These are phyloP conservation scores for Andrena fulva DNA, from an alignment of 2,888 invertebrate genomes.

Conservation along the genomic window DNA sequence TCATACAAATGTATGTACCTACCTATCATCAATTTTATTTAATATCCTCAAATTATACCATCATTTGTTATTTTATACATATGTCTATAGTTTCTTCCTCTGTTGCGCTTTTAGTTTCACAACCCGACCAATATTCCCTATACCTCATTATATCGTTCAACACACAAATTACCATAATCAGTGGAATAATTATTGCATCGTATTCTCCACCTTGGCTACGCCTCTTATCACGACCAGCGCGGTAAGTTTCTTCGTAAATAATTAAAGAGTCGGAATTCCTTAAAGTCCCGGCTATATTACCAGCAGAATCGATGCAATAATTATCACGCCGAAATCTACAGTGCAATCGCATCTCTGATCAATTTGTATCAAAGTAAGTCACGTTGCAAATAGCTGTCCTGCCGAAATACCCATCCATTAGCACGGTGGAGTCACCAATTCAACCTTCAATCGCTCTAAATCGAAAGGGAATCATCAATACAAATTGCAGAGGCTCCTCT, in stretches of 20 bases:
- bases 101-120: too few relatives aligned
- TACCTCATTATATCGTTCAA: too few relatives aligned
- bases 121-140: too few relatives aligned
- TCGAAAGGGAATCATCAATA: background rate
- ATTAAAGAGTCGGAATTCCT: background rate
- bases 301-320: conserved; percentile 1
- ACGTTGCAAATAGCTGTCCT: background rate
- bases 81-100: too few relatives aligned
- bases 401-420: background rate
- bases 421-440: too few relatives aligned
- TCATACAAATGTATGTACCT: too few relatives aligned
- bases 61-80: background rate
- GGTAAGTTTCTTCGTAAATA: background rate
- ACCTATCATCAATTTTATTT: background rate
- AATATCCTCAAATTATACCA: background rate
- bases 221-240: background rate
- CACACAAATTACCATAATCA: background rate
- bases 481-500: background rate
- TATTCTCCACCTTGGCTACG: background rate
- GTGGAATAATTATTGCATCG: background rate
- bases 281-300: background rate
- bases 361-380: background rate
- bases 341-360: background rate
- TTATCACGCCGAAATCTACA: background rate
- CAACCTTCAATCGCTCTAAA: too few relatives aligned